Base-by-base conservation (phyloP, 2,797 vertebrate genomes). In the Darevskia mixta region DNA sequence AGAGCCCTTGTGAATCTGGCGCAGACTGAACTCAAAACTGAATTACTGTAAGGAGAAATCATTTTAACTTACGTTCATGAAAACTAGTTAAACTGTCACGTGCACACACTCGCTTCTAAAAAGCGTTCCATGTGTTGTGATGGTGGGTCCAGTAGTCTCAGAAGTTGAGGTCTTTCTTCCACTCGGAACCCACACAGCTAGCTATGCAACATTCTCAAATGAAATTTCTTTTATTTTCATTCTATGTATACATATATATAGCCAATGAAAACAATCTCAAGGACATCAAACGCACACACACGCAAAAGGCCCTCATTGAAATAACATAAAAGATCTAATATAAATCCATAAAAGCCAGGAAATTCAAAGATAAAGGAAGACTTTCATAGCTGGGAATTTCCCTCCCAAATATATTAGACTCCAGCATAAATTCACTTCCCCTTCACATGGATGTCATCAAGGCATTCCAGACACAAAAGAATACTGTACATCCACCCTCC, bases 331-430 rank as follows among this genome's bases (percentile, higher is more conserved):
- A 86, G 83, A 93, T 91, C 91, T 92, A 91, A 93, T 90, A 93
- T 90, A 95, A 96, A 95, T 88, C 92, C 89, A 92, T 83, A 93
- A 93, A 95, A 95, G 82, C 91, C 94, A 95, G 92, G 94, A 95
- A 94, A 95, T 94, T 94, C 94, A 93, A 88, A 95, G 93, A 95
- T 94, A 95, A 93, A 95, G 92, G 93, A 49, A 88, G 77, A 89
- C 82, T 94, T 95, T 91, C 88, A 94, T 88, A 92, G 1, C 72
- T 92, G 88, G 86, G 85, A 89, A 76, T 69, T 93, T 94, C 95
- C 49, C 49, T 13, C 49, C 49, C 90, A 92, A 94, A 82, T 82
- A 90, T 92, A 93, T 95, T 94, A 93, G 92, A 95, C 79, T 91
- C 45, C 81, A 94, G 83, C 29, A 61, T 86, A 95, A 93, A 95